A percentile compares a stretch with the other conserved stretches of the same genome.
Evolutionary conservation across 2,888 invertebrate genomes (phyloP).

Genomic region (Hyles lineata): DNA sequence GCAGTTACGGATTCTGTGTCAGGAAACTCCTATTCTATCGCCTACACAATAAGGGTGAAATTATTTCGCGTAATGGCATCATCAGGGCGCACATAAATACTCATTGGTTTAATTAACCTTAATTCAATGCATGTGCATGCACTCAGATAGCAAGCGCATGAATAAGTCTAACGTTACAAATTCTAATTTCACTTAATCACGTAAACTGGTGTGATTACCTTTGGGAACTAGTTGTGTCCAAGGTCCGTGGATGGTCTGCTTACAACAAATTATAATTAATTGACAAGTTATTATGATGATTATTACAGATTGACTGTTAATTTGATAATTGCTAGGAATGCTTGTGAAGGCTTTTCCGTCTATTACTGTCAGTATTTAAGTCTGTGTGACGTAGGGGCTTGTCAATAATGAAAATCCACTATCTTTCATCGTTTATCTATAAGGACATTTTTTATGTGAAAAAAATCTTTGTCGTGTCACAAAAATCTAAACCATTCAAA

Average conservation of each 20-base stretch:
- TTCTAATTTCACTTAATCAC: conserved; percentile 45
- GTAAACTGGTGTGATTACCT: conserved; percentile 34
- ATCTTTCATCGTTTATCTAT: too few relatives aligned
- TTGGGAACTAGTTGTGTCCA: background rate
- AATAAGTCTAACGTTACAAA: conserved; percentile 47
- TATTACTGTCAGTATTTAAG: background rate
- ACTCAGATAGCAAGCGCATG: conserved; percentile 56
- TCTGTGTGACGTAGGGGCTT: too few relatives aligned
- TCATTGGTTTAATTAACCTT: conserved; percentile 76
- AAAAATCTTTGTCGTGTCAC: background rate
- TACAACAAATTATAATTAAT: background rate
- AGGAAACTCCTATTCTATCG: background rate
- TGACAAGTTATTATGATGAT: background rate
- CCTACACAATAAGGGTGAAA: conserved; percentile 26
- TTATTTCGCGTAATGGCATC: conserved; percentile 26
- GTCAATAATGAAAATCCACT: too few relatives aligned
- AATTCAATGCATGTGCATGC: conserved; percentile 68
- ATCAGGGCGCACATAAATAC: conserved; percentile 58
- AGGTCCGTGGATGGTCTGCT: background rate
- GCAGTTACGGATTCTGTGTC: too few relatives aligned
- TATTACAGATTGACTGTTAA: conserved; percentile 5
- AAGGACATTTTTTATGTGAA: too few relatives aligned
- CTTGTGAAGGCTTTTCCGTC: background rate
- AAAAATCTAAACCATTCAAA: background rate
- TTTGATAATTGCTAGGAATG: background rate